Evolutionary conservation across 2,888 invertebrate genomes (phyloP).

Genomic region (Cynaeus angustus): DNA sequence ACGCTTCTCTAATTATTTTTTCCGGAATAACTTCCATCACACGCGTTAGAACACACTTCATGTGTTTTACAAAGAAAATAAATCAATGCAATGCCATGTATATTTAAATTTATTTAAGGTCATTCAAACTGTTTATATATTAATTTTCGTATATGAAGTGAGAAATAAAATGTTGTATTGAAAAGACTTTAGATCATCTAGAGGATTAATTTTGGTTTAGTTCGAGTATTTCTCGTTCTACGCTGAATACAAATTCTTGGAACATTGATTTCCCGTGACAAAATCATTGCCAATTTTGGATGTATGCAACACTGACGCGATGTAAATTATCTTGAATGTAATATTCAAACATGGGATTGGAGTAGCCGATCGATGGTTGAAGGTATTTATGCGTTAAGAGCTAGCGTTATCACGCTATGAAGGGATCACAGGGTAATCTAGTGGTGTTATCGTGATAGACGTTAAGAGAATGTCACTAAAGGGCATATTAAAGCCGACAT

Average conservation of each 20-base stretch:
- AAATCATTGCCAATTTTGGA: neutral
- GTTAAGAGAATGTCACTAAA: neutral
- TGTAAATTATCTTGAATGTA: neutral
- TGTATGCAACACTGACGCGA: neutral
- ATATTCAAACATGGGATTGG: neutral
- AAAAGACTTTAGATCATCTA: neutral
- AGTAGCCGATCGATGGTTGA: constrained; percentile 10
- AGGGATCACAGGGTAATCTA: constrained; percentile 18
- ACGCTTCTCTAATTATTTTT: no score
- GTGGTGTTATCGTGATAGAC: neutral
- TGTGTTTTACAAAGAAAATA: no score
- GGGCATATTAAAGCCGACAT: neutral
- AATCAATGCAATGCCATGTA: no score
- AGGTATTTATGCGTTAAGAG: constrained; percentile 9
- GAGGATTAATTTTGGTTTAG: constrained; percentile 17
- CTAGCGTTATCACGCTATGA: constrained; percentile 5
- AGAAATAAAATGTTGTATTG: no score
- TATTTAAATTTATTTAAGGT: no score
- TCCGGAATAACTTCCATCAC: no score
- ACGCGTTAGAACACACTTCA: no score
- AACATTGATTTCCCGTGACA: constrained; percentile 3
- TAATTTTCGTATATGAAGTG: no score
- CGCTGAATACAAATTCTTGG: constrained; percentile 5
- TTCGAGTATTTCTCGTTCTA: neutral
- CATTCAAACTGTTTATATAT: no score